Evolutionary conservation across 2,797 vertebrate genomes (phyloP), one percentile per base, ranked within the genome.

Genomic region (Acanthornis magna): DNA sequence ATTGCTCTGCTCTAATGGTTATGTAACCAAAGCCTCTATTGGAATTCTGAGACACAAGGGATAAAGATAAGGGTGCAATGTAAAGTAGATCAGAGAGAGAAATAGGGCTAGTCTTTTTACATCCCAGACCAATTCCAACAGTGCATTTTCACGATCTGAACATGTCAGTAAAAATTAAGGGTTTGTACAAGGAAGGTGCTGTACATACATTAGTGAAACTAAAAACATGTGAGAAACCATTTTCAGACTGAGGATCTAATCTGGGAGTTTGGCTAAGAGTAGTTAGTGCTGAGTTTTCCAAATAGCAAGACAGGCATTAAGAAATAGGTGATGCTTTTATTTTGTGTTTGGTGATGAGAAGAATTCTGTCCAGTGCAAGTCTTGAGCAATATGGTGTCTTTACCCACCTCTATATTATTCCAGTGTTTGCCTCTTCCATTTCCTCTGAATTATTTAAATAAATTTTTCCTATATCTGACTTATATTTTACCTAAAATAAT

Each of bases 41-140:
- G 0, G 74, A 93, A 94, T 97, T 96, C 73, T 60, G 32, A 86
- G 58, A 48, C 82, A 91, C 43, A 60, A 79, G 62, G 15, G 62
- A 73, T 48, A 72, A 58, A 81, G 96, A 96, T 92, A 96, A 95
- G n/a, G 17, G 43, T 61, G n/a, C 17, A 48, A 8, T n/a, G 53
- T 71, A 67, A 83, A 42, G 34, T 38, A 36, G 87, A 47, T 58
- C 32, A n/a, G 15, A 58, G 58, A 75, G 21, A 85, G 62, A 80
- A 88, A 66, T 7, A 38, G 1, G 1, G 12, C 66, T 75, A 88
- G 19, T 32, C 8, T 51, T 89, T 89, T 61, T 76, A 11, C 16
- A 48, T 84, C 18, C 51, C 57, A 83, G 22, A 50, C 9, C 19
- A 79, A 36, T 66, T 89, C 45, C 36, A 74, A 16, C 4, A 57